Evolutionary conservation across 2,888 invertebrate species (phyloP), one percentile per base, ranked within the genome.

Genomic region (Xestoiulus laeticollis): DNA sequence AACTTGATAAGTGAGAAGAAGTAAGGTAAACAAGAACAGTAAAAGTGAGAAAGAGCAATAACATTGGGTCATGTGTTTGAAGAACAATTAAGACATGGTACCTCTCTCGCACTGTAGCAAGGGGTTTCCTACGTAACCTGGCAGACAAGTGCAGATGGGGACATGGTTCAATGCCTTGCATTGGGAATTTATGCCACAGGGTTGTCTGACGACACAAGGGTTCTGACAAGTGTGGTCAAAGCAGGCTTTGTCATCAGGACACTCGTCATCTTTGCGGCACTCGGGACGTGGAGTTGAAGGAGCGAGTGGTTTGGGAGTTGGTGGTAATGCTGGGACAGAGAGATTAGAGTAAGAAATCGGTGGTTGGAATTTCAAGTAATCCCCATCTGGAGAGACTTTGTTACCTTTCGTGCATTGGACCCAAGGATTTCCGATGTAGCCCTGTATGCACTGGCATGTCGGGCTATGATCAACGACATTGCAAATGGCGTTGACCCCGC

Each of bases 401-500:
- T n/a, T n/a, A n/a, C n/a, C n/a, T n/a, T n/a, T n/a, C n/a, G n/a
- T n/a, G n/a, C n/a, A n/a, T n/a, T n/a, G 68, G 53, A 3, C 38
- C 38, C 38, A 84, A 22, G 89, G 90, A 88, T 90, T 90, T 10
- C 91, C 91, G 59, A 89, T 89, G 88, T 89, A 90, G 30, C 90
- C 91, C 6, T 89, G 88, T 22, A 90, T 90, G 83, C 91, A 91
- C 26, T 89, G 89, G 88, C 91, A 91, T n/a, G 90, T 88, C 12
- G 91, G 90, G 6, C 89, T 89, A 88, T 91, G 91, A 83, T 90
- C 90, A 38, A 89, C 89, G 1, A 92, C 92, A 53, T 93, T 93
- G 90, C 97, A 97, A 14, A 94, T 92, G 22, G 96, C 95, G 91
- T 96, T 95, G 4, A 95, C 94, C 38, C 97, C 96, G 91, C 97